Base-by-base conservation (phyloP, 2,113 vertebrate genomes). In the Tenrec ecaudatus region DNA sequence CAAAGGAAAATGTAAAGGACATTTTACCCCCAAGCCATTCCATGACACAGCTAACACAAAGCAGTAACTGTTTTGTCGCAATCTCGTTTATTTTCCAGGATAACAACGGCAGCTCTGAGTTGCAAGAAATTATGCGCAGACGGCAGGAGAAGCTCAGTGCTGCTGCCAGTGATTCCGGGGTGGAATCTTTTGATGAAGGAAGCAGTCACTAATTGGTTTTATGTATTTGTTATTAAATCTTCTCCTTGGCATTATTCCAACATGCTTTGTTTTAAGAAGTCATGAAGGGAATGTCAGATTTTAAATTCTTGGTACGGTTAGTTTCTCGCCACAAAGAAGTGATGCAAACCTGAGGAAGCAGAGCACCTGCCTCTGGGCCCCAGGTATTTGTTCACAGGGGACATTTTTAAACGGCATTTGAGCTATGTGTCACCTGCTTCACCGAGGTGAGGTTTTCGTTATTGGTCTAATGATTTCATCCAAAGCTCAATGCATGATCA, bases 171-270 rank as follows among this genome's bases (percentile, higher is more conserved):
- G 99, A 99, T 88, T 99, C 99, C 0, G 99, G 99, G 86, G 99
- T 99, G 96, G 99, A 99, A 96, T 99, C 99, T 82, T 99, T 99
- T 88, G 99, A 99, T 22, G 99, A 99, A 98, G 99, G 98, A 96
- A 99, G 98, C 97, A 96, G 98, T 95, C 99, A 99, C 98, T 99
- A 98, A 99, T 88, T 36, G 60, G 76, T 81, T 82, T 68, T 53
- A 53, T 53, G 47, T 53, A 2, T 89, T 92, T 95, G 87, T 94
- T 53, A 96, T 77, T 87, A 90, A 89, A 71, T 82, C 80, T 79
- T 90, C 58, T 78, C 87, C 87, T 78, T 96, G 97, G 93, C 93
- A 94, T 97, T 96, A 84, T 91, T 96, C 95, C 94, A 96, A 84
- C 66, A 69, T 94, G 96, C 97, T 98, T 98, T 98, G 97, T 98